These are phyloP conservation scores for Lathamus discolor DNA, from an alignment of 2,113 vertebrate genomes.

Conservation along the genomic window DNA sequence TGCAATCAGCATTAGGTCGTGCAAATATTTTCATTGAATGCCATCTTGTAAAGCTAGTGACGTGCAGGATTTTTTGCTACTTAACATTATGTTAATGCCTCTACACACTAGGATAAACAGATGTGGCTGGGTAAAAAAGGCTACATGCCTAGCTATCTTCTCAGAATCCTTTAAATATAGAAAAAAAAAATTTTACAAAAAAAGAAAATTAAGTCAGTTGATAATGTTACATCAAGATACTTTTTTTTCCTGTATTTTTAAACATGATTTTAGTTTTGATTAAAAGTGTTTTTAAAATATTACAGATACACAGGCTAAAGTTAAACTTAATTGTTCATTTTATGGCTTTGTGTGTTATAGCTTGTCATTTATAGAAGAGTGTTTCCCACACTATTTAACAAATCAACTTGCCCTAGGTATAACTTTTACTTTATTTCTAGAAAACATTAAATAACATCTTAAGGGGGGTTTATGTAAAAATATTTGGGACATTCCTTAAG, in stretches of 20 bases:
- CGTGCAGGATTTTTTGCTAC: slow-evolving; percentile 50
- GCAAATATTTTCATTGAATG: slow-evolving; percentile 83
- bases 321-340: neutral
- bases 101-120: slow-evolving; percentile 2
- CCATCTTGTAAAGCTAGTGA: slow-evolving; percentile 84
- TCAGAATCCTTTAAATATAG: neutral
- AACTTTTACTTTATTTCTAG: neutral
- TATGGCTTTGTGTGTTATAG: neutral
- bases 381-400: neutral
- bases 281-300: neutral
- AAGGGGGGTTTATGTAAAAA: neutral
- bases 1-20: slow-evolving; percentile 83
- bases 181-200: neutral
- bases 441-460: neutral
- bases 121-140: neutral
- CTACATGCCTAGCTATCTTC: neutral
- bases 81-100: slow-evolving; percentile 25
- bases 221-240: neutral
- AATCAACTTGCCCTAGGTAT: neutral
- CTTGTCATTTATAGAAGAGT: neutral
- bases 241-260: fast-evolving
- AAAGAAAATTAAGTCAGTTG: neutral
- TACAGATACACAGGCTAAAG: neutral
- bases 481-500: neutral
- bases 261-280: neutral